phyloP scores from a whole-genome alignment of 35 echinoderm and acorn worm species.

The Apostichopus parvimensis region DNA sequence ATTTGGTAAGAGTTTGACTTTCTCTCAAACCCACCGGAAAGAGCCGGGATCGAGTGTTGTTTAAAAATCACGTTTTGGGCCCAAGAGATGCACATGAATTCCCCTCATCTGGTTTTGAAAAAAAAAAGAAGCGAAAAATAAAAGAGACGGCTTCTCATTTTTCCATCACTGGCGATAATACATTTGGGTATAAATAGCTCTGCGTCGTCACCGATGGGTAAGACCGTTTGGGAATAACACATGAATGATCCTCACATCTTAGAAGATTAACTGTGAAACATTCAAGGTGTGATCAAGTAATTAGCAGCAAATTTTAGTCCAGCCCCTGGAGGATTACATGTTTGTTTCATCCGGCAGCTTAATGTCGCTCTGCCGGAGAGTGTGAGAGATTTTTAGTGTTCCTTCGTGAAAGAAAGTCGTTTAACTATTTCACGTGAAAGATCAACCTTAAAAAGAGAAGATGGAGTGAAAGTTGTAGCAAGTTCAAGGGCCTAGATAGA shows the following conservation, averaged over 20 bases:
- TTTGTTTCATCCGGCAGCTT: conserved; percentile 4
- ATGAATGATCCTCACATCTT: conserved; percentile 22
- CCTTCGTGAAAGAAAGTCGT: neutral
- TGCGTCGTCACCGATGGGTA: neutral
- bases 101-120: neutral
- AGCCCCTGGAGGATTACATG: conserved; percentile 4
- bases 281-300: conserved; percentile 44
- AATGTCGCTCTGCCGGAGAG: conserved; percentile 12
- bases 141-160: neutral
- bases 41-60: neutral
- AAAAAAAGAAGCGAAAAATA: neutral
- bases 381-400: neutral
- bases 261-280: conserved; percentile 11
- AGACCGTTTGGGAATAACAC: conserved; percentile 19
- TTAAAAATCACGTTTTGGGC: conserved; percentile 14
- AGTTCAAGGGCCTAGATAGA: neutral
- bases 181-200: neutral
- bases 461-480: neutral
- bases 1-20: neutral
- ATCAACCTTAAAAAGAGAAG: neutral
- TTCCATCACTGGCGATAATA: neutral
- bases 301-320: conserved; percentile 24
- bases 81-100: neutral
- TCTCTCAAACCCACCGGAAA: neutral
- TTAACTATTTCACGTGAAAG: conserved; percentile 3